phyloP scores from a whole-genome alignment of 2,797 vertebrate species.

The Antrozous pallidus region DNA sequence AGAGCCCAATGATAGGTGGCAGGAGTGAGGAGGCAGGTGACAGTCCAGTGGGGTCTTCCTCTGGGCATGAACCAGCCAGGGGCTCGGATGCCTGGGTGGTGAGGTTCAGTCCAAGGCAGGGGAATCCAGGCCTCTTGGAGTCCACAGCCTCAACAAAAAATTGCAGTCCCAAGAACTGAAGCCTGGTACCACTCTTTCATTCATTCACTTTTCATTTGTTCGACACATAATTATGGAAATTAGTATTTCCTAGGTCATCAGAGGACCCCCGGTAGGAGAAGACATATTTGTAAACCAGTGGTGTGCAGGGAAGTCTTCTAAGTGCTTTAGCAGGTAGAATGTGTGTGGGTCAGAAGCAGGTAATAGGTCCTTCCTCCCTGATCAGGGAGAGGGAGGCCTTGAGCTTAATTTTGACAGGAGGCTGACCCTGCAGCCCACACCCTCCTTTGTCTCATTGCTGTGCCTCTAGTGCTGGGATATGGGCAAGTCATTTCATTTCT shows the following conservation, averaged over 20 bases:
- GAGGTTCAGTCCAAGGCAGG: neutral
- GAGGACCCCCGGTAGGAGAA: neutral
- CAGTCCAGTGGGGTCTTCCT: neutral
- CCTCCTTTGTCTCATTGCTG: rapidly evolving
- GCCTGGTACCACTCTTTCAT: neutral
- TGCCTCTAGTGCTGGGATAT: too few relatives aligned
- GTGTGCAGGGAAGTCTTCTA: neutral
- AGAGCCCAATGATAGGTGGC: neutral
- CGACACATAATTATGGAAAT: neutral
- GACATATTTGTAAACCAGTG: neutral
- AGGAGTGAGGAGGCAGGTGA: neutral
- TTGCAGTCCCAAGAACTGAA: neutral
- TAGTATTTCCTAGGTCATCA: neutral
- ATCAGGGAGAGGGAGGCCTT: neutral
- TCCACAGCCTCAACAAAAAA: neutral
- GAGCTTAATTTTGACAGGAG: neutral
- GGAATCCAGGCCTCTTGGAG: neutral
- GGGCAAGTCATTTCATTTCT: neutral
- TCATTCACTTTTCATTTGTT: neutral
- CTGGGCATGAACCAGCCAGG: neutral
- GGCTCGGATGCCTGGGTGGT: neutral
- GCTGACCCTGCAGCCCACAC: neutral
- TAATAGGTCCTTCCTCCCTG: neutral
- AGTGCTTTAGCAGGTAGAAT: neutral
- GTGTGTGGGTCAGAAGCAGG: neutral